A percentile compares a stretch with the other conserved stretches of the same genome.
Conservation (phyloP, 2,113 vertebrate genomes). For the Pollachius pollachius region DNA sequence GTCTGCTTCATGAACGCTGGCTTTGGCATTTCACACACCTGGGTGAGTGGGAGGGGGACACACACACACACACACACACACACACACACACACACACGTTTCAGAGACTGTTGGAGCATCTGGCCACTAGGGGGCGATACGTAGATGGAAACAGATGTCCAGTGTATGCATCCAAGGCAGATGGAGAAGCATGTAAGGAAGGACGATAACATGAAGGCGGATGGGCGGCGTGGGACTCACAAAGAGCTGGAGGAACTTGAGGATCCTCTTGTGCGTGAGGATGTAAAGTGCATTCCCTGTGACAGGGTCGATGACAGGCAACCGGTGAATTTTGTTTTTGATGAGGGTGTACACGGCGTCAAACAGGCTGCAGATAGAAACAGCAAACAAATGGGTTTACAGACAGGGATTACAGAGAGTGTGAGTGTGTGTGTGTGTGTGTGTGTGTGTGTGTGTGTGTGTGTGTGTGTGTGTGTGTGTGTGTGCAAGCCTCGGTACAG, state of each 20-base stretch:
- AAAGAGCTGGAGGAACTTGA: conserved; percentile 99
- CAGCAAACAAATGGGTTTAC: no score
- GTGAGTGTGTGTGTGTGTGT: no score
- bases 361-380: conserved; percentile 81
- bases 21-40: conserved; percentile 99
- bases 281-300: conserved; percentile 99
- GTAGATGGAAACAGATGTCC: conserved; percentile 5
- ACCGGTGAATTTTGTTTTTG: conserved; percentile 99
- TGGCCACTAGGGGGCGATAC: conserved; percentile 53
- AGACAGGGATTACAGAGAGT: no score
- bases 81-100: background rate
- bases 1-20: conserved; percentile 97
- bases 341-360: conserved; percentile 97
- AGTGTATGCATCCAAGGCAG: background rate
- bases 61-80: background rate
- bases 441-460: no score
- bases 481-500: background rate
- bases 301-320: conserved; percentile 97
- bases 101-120: no score
- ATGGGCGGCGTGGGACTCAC: conserved; percentile 78
- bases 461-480: no score
- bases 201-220: background rate
- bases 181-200: background rate
- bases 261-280: conserved; percentile 99
- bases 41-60: background rate